Evolutionary conservation across 37 sponge, comb jelly and placozoan genomes (phyloP), one percentile per base, ranked within the genome.

Genomic region (Cladorhizidae sp.): DNA sequence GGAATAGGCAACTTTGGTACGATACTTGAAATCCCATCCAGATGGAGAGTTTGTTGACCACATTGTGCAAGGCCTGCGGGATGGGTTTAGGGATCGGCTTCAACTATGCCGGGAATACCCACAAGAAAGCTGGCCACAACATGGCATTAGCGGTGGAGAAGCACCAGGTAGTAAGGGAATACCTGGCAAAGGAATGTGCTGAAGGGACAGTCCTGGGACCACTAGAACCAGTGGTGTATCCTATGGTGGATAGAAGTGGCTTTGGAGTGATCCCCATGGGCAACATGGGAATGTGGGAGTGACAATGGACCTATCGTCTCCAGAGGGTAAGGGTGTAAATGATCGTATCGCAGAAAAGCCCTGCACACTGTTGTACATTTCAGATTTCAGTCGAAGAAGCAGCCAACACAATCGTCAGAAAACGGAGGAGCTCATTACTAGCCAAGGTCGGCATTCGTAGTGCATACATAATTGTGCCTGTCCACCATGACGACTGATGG

Each of bases 391-490:
- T 83, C 20, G 76, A 83, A 32, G 76, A 64, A 31, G 84, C 77
- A 29, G 70, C 36, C 1, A 2, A 22, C 26, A 29, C 28, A 12
- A 23, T 83, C 22, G 17, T 1, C 1, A 26, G 35, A 37, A n/a
- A 25, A 23, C 76, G 77, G 33, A 58, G 52, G 25, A 58, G 70
- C 51, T 33, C 77, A 17, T 26, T 49, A 58, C 25, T 84, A 29
- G 74, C 84, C 12, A 84, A 84, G 50, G 0, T 76, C 18, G 84
- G 76, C 58, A 75, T 84, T 8, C 54, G 74, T 56, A 74, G 49
- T 40, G 70, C 77, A 38, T 84, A 69, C 70, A 21, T 69, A 25
- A 33, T 83, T 50, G 42, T 83, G 0, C 84, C 84, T 39, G 84
- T 83, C 22, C 76, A 83, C 57, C 57, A 26, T 0, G 70, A 64